These are phyloP conservation scores for Clarias batrachus DNA, from an alignment of 2,113 vertebrate species.

Conservation along the genomic window DNA sequence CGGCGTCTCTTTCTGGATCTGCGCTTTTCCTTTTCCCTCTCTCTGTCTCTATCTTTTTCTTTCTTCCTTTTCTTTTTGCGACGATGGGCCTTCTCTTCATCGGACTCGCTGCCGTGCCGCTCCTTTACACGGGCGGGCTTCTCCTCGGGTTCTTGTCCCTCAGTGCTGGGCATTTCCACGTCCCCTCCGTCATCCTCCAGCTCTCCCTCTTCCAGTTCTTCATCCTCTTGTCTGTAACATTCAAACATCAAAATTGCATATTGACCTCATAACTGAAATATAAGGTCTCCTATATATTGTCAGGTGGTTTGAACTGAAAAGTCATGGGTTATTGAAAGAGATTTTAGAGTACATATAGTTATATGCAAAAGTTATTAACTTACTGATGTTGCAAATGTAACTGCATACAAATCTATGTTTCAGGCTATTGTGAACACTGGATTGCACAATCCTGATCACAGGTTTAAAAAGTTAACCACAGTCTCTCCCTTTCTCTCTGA, in stretches of 20 bases:
- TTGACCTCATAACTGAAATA: background rate
- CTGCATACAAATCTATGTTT: background rate
- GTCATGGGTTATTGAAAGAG: background rate
- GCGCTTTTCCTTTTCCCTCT: constrained; percentile 82
- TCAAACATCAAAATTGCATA: background rate
- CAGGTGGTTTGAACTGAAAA: background rate
- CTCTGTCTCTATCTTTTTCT: constrained; percentile 86
- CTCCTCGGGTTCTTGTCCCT: constrained; percentile 68
- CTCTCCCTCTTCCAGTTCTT: constrained; percentile 91
- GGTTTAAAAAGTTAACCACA: background rate
- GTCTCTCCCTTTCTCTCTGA: background rate
- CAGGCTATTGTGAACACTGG: background rate
- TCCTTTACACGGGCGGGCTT: constrained; percentile 72
- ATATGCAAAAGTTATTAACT: background rate
- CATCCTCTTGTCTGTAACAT: constrained; percentile 80
- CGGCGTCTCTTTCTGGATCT: constrained; percentile 84
- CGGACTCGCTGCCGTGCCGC: constrained; percentile 79
- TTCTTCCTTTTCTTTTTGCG: constrained; percentile 86
- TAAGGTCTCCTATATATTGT: background rate
- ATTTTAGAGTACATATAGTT: background rate
- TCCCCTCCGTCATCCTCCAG: constrained; percentile 91
- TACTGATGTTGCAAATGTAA: background rate
- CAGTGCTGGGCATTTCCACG: constrained; percentile 62
- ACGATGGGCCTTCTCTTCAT: constrained; percentile 84
- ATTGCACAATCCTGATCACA: background rate